Percentiles rank a stretch among this genome's conserved stretches.
These are phyloP conservation scores for Morone chrysops DNA, from an alignment of 2,113 vertebrate species.

Conservation along the genomic window DNA sequence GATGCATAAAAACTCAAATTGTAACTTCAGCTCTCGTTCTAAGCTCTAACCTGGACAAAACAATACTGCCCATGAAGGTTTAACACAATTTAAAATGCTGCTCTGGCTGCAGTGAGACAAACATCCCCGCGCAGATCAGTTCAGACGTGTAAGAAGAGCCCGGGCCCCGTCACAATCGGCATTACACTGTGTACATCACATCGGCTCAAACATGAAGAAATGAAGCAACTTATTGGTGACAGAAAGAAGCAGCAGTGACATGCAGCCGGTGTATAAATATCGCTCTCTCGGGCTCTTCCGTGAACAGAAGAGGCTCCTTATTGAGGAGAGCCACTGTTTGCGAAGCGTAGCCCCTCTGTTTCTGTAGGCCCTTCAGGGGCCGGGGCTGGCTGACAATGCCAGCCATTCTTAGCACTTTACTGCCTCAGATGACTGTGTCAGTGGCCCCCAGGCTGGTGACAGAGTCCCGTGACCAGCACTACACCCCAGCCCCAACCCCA, in stretches of 20 bases:
- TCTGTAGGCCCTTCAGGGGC: conserved; percentile 76
- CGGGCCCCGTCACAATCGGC: background rate
- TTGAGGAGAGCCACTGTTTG: conserved; percentile 80
- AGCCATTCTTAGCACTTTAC: conserved; percentile 81
- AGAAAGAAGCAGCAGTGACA: conserved; percentile 67
- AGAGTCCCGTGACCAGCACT: conserved; percentile 80
- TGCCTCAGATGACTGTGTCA: conserved; percentile 81
- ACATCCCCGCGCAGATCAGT: conserved; percentile 1
- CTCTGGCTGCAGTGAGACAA: conserved; percentile 24
- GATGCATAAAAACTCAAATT: background rate
- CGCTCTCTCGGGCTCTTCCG: conserved; percentile 73
- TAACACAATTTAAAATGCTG: conserved; percentile 19
- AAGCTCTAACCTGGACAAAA: conserved; percentile 14
- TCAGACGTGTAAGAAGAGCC: conserved; percentile 7
- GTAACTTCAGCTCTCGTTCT: conserved; percentile 5
- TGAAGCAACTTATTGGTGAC: conserved; percentile 62
- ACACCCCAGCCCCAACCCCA: conserved; percentile 68
- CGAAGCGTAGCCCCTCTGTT: conserved; percentile 79
- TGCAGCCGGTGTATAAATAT: conserved; percentile 77
- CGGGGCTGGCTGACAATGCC: conserved; percentile 78
- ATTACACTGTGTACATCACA: conserved; percentile 23
- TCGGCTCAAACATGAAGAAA: conserved; percentile 45
- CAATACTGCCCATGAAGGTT: conserved; percentile 25
- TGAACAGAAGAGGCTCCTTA: conserved; percentile 81
- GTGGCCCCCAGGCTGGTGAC: conserved; percentile 76